phyloP scores from a whole-genome alignment of 2,797 vertebrate species.

The Cichlasoma orientale region DNA sequence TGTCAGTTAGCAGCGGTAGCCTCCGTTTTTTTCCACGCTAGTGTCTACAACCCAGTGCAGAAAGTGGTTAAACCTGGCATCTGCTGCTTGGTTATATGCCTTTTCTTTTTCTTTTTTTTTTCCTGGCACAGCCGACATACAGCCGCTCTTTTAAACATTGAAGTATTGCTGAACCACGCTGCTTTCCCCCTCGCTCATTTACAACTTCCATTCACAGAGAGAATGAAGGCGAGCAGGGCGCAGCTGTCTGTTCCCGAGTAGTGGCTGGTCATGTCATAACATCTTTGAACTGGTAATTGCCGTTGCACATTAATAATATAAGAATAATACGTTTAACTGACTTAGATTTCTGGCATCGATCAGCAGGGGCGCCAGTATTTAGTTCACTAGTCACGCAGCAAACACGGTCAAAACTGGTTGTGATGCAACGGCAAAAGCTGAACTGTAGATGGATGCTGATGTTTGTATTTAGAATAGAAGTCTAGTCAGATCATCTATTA shows the following conservation, averaged over 20 bases:
- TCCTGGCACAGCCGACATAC: rapidly evolving
- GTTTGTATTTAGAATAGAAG: too few species aligned
- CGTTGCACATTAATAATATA: not conserved
- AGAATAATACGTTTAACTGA: not conserved
- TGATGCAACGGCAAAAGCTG: too few species aligned
- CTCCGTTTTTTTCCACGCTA: not conserved
- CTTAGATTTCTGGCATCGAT: not conserved
- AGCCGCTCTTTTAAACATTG: not conserved
- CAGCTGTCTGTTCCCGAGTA: not conserved
- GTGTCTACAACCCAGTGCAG: not conserved
- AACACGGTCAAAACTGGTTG: too few species aligned
- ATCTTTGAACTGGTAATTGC: not conserved
- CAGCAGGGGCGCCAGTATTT: too few species aligned
- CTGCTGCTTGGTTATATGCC: not conserved
- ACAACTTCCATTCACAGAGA: not conserved
- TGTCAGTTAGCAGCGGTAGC: not conserved
- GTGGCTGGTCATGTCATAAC: not conserved
- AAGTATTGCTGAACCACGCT: rapidly evolving
- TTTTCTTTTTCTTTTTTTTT: not conserved
- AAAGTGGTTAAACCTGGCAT: not conserved
- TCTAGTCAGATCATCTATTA: too few species aligned
- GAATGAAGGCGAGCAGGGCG: not conserved
- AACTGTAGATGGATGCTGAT: too few species aligned
- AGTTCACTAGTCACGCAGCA: too few species aligned
- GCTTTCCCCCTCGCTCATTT: not conserved